A percentile compares a stretch with the other conserved stretches of the same genome.
Evolutionary conservation across 2,113 vertebrate genomes (phyloP).

Genomic region (Picathartes gymnocephalus): DNA sequence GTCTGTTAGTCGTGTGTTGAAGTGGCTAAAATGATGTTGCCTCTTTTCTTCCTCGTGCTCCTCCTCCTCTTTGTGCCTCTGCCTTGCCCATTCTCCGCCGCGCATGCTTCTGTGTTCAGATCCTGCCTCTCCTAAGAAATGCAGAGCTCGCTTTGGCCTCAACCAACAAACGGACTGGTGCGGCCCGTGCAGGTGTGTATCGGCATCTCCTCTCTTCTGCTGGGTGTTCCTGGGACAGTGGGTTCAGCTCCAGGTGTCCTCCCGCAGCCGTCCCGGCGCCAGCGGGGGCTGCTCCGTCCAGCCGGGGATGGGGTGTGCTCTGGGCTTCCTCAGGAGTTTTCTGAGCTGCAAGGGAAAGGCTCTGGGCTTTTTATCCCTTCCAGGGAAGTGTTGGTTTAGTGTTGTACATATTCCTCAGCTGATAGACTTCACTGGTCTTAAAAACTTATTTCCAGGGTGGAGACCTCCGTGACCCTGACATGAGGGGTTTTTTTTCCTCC

Average conservation of each 20-base stretch:
- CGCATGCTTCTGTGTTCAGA: constrained; percentile 91
- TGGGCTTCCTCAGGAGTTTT: not conserved
- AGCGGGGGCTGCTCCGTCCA: not conserved
- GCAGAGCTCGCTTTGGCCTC: constrained; percentile 99
- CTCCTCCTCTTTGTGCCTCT: constrained; percentile 70
- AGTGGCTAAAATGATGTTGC: constrained; percentile 69
- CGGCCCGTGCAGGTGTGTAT: constrained; percentile 98
- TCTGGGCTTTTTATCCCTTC: not conserved
- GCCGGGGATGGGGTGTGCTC: not conserved
- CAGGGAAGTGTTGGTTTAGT: accelerated
- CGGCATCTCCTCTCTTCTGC: constrained; percentile 13
- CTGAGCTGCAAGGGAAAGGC: not conserved
- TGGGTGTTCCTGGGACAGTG: not conserved
- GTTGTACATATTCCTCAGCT: not conserved
- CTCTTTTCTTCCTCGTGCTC: constrained; percentile 65
- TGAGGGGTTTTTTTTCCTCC: not conserved
- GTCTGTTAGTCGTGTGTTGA: constrained; percentile 15
- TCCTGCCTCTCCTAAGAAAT: constrained; percentile 99
- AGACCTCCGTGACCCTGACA: not conserved
- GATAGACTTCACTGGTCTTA: not conserved
- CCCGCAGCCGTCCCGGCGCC: not conserved
- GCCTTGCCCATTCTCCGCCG: constrained; percentile 70
- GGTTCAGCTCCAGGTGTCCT: not conserved
- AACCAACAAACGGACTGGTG: constrained; percentile 99
- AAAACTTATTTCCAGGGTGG: not conserved